Evolutionary conservation across 2,888 invertebrate species (phyloP), one percentile per base, ranked within the genome.

Genomic region (Synergus gifuensis): DNA sequence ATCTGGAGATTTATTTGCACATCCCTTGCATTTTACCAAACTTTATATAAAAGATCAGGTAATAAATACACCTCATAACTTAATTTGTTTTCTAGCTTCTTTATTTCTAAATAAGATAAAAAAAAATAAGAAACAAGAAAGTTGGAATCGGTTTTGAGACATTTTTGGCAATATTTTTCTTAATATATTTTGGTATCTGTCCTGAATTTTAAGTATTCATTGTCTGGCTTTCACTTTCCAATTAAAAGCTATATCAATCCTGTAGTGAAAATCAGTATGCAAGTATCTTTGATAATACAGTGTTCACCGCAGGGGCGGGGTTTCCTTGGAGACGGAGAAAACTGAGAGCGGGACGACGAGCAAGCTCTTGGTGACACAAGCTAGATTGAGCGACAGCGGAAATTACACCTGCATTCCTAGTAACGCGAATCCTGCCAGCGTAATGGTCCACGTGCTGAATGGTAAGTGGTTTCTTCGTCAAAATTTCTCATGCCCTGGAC

Each of bases 351-450:
- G 97, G 82, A 97, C 97, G 80, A 97, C 97, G 87, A 96, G 97
- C 91, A 94, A 94, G 87, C 94, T 98, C 85, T 94, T 97, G 87
- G 97, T 98, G 89, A 96, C 97, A 79, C 95, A 97, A 88, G 98
- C 98, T 64, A 95, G 96, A 86, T 95, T 97, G 62, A 93, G 96
- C 79, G 97, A 97, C 93, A 97, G 96, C 67, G 98, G 98, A 87
- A 97, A 97, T 94, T 98, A 98, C 92, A 98, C 98, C 81, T 98
- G 98, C 92, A 96, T 96, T 87, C 97, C 98, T 79, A 96, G 96
- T 90, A 96, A 92, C 88, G 92, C 91, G 83, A 91, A 92, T 87
- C 90, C 91, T 81, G 92, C 92, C 81, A 92, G 91, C 86, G 91
- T 92, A 81, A 89, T 89, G 90, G 91, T 92, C 85, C 92, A 92